Evolutionary conservation across 2,888 invertebrate species (phyloP), one percentile per base, ranked within the genome.

Genomic region (Drosophila lutescens): DNA sequence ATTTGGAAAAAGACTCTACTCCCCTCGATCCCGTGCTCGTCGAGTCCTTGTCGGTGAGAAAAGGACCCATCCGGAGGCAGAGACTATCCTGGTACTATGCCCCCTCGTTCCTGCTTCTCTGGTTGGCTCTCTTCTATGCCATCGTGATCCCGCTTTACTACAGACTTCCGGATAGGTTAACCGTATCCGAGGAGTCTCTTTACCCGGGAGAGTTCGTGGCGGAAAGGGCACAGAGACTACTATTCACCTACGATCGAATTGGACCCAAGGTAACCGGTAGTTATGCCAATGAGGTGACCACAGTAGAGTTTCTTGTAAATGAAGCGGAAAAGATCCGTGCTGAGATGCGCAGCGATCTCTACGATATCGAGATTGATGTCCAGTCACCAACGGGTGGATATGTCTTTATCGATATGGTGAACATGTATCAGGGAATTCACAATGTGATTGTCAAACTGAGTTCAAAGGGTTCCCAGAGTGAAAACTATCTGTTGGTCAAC

Each of bases 401-500:
- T 51, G 61, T 79, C 0, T 76, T 77, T 13, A 63, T 50, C 46
- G 50, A 66, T 0, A 69, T 86, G 73, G 50, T 90, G 0, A 88
- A 84, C 46, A 79, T 87, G 72, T 92, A 91, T 61, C 89, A 88
- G 67, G 86, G 79, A 0, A 58, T 91, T 8, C 91, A 91, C 72
- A 92, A 92, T 81, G 72, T 91, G 57, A 84, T 89, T 4, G 91
- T 91, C 0, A 91, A 89, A 61, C 60, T 92, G 5, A 78, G 80
- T 1, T 67, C 89, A 1, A 90, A 80, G 47, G 77, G 77, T 58
- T 78, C 79, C 4, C 79, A 71, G 2, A 90, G 90, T 41, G 62
- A 83, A 10, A 82, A 85, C 7, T 89, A 88, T 57, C 72, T 92
- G 10, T 93, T 98, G 30, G 93, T 99, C 59, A 99, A 98, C 92